Base-by-base conservation (phyloP, 2,797 vertebrate species). In the Epinephelus awoara region DNA sequence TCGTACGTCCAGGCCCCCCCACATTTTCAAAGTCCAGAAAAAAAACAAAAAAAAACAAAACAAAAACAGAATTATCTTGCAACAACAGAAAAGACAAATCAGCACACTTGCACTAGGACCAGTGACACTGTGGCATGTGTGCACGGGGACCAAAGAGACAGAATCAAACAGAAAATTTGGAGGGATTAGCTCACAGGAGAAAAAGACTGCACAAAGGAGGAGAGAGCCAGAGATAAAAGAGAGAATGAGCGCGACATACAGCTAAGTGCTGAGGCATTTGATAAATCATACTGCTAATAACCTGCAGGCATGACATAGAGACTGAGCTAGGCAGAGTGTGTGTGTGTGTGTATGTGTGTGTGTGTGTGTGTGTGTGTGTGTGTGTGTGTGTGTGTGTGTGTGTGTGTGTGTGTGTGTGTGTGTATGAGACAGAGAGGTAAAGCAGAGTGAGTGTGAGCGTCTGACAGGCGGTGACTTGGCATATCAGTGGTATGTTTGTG, bases 211-310 rank as follows among this genome's bases (percentile, higher is more conserved):
- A 90, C 79, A 81, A 80, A 80, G 63, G 46, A 77, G 68, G 61
- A 72, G 64, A 67, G 69, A 75, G 71, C 23, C 54, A 58, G 75
- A 67, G 64, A 77, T 84, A 49, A 52, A 27, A 72, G 44, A 74
- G 62, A 55, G 44, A 74, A 79, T 49, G 81, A 84, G 74, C 42
- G 18, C 71, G 64, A 79, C 70, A 76, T 73, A 56, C 72, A 77
- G 88, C 87, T 89, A 80, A 91, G 86, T 81, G 81, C 87, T 50
- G 61, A 89, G 67, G 81, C 88, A 75, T 81, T 73, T 83, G 88
- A 93, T 89, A 92, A 90, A 92, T 90, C 89, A 81, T 81, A 72
- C 67, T 42, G 77, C 87, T 86, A 85, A 92, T 88, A 84, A 93
- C 85, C 85, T 84, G 67, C 73, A 86, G 89, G 82, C 89, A 79